phyloP scores from a whole-genome alignment of 2,797 vertebrate species.

The Carduelis carduelis region DNA sequence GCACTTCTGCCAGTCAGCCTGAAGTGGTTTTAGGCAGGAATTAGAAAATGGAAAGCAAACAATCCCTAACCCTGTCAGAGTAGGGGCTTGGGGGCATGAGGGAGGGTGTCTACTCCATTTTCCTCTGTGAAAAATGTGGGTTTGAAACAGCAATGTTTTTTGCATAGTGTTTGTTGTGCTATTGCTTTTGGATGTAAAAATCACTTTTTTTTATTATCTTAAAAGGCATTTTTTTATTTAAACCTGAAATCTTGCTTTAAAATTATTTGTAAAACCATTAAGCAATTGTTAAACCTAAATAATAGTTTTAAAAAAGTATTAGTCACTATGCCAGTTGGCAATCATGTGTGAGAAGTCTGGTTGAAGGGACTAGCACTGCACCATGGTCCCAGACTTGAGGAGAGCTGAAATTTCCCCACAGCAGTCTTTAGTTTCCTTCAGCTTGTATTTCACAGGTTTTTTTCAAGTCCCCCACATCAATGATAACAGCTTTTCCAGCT shows the following conservation, averaged over 20 bases:
- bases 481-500: not conserved
- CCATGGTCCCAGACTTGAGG: fast-evolving
- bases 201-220: not conserved
- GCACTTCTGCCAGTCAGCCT: not conserved
- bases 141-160: not conserved
- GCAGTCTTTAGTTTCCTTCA: not conserved
- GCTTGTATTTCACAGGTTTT: not conserved
- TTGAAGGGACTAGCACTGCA: not conserved
- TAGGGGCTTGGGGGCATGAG: not conserved
- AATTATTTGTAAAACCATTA: not conserved
- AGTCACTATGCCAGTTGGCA: not conserved
- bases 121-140: not conserved
- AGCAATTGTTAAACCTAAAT: not conserved
- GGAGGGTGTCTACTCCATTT: not conserved
- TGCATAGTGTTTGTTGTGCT: not conserved
- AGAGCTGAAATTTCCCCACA: not conserved
- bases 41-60: not conserved
- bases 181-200: not conserved
- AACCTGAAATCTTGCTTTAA: not conserved
- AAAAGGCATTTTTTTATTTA: not conserved
- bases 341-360: not conserved
- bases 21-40: not conserved
- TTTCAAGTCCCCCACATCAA: not conserved
- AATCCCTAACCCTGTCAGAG: not conserved
- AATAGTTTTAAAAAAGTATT: not conserved